Conservation (phyloP, 2,888 invertebrate species). For the Hartigia nigra region DNA sequence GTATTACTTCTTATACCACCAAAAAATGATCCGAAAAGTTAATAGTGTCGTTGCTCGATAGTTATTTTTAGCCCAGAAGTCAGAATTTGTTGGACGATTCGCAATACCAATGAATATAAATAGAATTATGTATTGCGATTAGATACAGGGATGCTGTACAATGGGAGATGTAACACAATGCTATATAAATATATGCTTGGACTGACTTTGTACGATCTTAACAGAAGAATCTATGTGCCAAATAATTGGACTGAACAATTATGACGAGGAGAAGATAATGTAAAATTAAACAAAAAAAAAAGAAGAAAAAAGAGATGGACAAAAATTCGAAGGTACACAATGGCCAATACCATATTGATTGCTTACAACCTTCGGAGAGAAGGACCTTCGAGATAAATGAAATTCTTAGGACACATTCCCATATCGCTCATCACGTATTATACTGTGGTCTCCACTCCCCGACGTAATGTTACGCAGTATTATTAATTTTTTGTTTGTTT, state of each 20-base stretch:
- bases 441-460: conserved; percentile 46
- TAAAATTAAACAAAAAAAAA: not conserved
- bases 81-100: not conserved
- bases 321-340: conserved; percentile 41
- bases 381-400: conserved; percentile 14
- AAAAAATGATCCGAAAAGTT: not conserved
- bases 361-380: conserved; percentile 14
- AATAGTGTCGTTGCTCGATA: not conserved
- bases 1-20: not conserved
- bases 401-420: conserved; percentile 24
- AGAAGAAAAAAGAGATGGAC: not conserved
- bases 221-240: not conserved
- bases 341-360: conserved; percentile 38
- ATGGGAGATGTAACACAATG: not conserved
- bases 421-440: conserved; percentile 35
- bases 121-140: not conserved
- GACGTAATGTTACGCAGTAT: conserved; percentile 51
- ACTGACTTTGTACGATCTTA: not conserved
- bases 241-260: not conserved
- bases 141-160: not conserved
- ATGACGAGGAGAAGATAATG: not conserved
- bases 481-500: conserved; percentile 4
- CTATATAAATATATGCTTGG: not conserved
- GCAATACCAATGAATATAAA: not conserved
- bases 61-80: not conserved